These are phyloP conservation scores for Loris lydekkerianus DNA, from an alignment of 2,797 vertebrate genomes.

Conservation along the genomic window DNA sequence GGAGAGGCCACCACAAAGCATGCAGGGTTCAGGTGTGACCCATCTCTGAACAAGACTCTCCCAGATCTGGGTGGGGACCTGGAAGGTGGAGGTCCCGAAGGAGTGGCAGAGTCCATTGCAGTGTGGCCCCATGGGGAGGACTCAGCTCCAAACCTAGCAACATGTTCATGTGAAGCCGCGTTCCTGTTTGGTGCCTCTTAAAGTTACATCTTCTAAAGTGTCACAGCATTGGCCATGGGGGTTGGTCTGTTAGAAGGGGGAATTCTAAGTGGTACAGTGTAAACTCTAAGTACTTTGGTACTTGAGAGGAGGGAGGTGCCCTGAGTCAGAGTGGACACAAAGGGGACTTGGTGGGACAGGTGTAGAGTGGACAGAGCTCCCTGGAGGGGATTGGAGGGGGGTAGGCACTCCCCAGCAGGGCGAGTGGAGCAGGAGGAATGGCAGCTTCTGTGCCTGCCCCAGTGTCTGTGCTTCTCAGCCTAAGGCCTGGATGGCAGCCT, in stretches of 20 bases:
- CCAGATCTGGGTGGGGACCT: neutral
- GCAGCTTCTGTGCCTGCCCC: neutral
- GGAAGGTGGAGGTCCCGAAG: neutral
- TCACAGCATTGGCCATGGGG: neutral
- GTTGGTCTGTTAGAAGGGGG: neutral
- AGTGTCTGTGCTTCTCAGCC: neutral
- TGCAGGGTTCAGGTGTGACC: fast-evolving
- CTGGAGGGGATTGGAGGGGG: neutral
- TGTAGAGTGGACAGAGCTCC: too few relatives aligned
- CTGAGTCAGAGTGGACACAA: neutral
- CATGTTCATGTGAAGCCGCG: fast-evolving
- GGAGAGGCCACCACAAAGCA: neutral
- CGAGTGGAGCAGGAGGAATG: neutral
- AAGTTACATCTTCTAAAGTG: neutral
- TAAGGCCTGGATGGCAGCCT: neutral
- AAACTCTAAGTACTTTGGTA: neutral
- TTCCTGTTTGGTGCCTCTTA: neutral
- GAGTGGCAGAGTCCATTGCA: neutral
- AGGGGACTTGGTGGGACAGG: too few relatives aligned
- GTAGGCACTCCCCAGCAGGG: neutral
- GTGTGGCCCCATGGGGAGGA: neutral
- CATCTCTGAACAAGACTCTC: neutral
- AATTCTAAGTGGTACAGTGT: neutral
- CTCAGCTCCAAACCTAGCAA: neutral
- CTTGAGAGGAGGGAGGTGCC: neutral